Evolutionary conservation across 2,113 vertebrate genomes (phyloP), one percentile per base, ranked within the genome.

Genomic region (Channa argus): DNA sequence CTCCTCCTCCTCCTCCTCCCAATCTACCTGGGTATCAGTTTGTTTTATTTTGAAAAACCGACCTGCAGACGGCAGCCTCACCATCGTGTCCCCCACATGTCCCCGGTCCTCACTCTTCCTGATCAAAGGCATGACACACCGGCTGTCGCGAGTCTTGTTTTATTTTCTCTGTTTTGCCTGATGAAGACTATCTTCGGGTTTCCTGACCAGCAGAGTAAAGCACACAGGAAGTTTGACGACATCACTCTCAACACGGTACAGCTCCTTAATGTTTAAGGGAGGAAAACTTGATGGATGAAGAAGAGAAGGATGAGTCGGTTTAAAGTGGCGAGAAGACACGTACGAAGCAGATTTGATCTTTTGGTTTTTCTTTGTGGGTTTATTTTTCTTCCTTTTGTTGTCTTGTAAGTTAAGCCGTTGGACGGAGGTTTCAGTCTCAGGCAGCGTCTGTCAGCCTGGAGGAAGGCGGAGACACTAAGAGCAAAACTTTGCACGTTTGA

Each of bases 401-500:
- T 90, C 60, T 95, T 93, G 63, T 79, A 2, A 80, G 64, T 72
- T 37, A 3, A 63, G 24, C 24, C 12, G 62, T 63, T 15, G 68
- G 83, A 56, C 46, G 34, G 74, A 63, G 76, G 24, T 58, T 84
- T 59, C 51, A 51, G 79, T 80, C 84, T 91, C 88, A 83, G 89
- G 92, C 89, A 58, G 73, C 54, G 55, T 69, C 59, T 53, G 79
- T 70, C 52, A 58, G 75, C 95, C 87, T 69, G 88, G 82, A 92
- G 86, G 89, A 92, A 88, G 92, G 92, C 92, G 88, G 92, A 93
- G 94, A 94, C 79, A 91, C 65, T 75, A 80, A 83, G 86, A 88
- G 92, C 96, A 92, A 94, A 95, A 93, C 92, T 96, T 94, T 96
- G 96, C 96, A 98, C 94, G 92, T 93, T 95, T 67, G 94, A 94